These are phyloP conservation scores for Varroa destructor DNA, from an alignment of 1,140 invertebrate species.

Conservation along the genomic window DNA sequence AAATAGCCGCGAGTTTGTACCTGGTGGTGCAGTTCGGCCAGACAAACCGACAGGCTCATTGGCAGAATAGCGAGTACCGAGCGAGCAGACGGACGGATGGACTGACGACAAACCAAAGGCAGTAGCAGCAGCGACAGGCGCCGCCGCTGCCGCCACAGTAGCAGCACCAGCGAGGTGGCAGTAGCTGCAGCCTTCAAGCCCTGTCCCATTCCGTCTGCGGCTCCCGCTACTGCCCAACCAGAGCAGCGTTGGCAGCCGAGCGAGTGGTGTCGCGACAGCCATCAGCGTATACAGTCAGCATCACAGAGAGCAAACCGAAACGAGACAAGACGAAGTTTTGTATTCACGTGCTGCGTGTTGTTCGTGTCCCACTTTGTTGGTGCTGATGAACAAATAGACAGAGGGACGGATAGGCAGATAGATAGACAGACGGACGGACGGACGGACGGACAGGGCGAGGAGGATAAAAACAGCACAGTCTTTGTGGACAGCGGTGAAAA, in stretches of 20 bases:
- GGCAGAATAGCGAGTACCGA: not conserved
- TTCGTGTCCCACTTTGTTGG: no score
- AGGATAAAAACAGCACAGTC: no score
- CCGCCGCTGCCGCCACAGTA: not conserved
- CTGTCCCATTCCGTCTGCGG: not conserved
- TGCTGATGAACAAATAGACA: no score
- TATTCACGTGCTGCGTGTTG: no score
- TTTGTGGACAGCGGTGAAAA: no score
- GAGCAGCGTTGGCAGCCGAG: not conserved
- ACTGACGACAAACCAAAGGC: not conserved
- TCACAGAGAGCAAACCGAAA: no score
- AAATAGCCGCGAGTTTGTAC: not conserved
- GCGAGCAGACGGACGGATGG: conserved; percentile 12
- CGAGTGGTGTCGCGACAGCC: no score
- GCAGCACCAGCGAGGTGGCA: not conserved
- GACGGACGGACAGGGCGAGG: no score
- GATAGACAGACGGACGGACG: no score
- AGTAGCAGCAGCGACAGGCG: not conserved
- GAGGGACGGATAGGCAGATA: no score
- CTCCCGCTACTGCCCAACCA: not conserved
- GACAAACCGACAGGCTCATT: conserved; percentile 27
- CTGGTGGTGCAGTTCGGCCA: not conserved
- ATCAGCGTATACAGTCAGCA: no score
- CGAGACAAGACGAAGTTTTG: no score
- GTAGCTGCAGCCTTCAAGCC: not conserved